phyloP scores from a whole-genome alignment of 2,888 invertebrate genomes.

The Rambutsinella grinnellia region DNA sequence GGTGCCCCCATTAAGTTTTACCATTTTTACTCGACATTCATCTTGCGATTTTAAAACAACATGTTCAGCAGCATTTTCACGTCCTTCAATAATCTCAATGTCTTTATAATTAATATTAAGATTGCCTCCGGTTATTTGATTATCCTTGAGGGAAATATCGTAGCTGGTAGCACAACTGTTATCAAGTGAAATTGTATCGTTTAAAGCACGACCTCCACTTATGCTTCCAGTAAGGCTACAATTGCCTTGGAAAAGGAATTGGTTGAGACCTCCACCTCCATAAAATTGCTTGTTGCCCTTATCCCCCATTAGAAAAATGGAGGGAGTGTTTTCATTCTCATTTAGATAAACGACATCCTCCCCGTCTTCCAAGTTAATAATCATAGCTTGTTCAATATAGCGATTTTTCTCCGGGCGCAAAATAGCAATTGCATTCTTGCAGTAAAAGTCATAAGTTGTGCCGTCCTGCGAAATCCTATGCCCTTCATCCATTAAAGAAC shows the following conservation, averaged over 20 bases:
- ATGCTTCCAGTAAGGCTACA: neutral
- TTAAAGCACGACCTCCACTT: neutral
- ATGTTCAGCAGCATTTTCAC: too few relatives aligned
- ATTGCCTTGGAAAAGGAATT: neutral
- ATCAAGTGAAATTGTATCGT: neutral
- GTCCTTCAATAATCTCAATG: neutral
- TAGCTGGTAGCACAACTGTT: neutral
- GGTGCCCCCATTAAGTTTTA: too few relatives aligned
- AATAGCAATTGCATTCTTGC: slow-evolving; percentile 23
- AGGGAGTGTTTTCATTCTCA: neutral
- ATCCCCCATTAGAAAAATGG: slow-evolving; percentile 6
- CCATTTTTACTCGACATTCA: too few relatives aligned
- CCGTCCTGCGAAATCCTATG: neutral
- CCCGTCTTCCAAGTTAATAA: slow-evolving; percentile 24
- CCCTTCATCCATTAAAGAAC: neutral
- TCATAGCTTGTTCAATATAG: neutral
- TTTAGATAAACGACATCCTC: slow-evolving; percentile 1
- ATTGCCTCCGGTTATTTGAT: neutral
- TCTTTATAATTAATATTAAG: neutral
- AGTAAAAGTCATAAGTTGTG: neutral
- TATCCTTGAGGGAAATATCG: neutral
- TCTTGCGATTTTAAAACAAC: too few relatives aligned
- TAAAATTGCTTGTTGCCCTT: neutral
- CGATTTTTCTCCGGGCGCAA: neutral
- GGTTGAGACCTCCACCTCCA: neutral